Percentiles rank a stretch among this genome's conserved stretches.
Evolutionary conservation across 2,113 vertebrate species (phyloP).

Genomic region (Anser cygnoides): DNA sequence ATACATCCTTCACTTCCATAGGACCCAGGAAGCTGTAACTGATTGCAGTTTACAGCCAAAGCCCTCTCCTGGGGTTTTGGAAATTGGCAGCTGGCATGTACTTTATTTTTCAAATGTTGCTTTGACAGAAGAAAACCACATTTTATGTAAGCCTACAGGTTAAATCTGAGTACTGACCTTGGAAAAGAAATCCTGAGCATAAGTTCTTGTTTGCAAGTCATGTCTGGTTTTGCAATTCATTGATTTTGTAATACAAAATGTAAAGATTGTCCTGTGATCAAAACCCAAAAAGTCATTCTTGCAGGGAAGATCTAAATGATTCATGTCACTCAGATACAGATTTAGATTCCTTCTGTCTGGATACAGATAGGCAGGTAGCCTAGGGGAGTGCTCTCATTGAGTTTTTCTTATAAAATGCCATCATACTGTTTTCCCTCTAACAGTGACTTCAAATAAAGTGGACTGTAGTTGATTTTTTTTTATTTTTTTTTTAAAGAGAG

Average conservation of each 20-base stretch:
- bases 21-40: not conserved
- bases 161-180: not conserved
- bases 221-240: not conserved
- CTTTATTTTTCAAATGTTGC: not conserved
- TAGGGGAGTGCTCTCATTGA: not conserved
- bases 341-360: not conserved
- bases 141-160: not conserved
- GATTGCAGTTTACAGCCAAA: not conserved
- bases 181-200: not conserved
- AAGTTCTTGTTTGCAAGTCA: not conserved
- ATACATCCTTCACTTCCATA: not conserved
- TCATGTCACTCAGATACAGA: not conserved
- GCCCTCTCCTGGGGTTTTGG: not conserved
- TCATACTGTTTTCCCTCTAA: not conserved
- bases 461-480: not conserved
- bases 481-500: fast-evolving
- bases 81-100: not conserved
- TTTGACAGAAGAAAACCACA: conserved; percentile 2
- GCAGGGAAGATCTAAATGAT: not conserved
- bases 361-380: not conserved
- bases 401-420: not conserved
- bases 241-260: not conserved
- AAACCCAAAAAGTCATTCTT: not conserved
- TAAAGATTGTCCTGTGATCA: not conserved
- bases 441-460: not conserved